Evolutionary conservation across 2,113 vertebrate species (phyloP).

Genomic region (Ochotona princeps): DNA sequence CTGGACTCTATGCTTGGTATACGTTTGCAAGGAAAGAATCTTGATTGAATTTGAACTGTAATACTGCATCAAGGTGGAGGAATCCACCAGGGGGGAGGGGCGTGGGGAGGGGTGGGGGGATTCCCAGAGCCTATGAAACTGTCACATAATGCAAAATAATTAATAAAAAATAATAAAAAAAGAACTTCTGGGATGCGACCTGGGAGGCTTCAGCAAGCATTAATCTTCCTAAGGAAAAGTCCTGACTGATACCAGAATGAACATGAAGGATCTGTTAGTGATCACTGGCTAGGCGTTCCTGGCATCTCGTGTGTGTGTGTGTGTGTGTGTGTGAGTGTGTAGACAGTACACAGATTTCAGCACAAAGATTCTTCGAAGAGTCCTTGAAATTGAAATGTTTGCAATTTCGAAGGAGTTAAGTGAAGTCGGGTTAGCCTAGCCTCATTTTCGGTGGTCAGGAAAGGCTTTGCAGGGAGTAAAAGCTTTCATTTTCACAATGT

Average conservation of each 20-base stretch:
- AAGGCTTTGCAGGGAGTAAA: constrained; percentile 53
- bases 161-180: too few species aligned
- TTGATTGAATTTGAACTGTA: too few species aligned
- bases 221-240: constrained; percentile 1
- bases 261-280: not conserved
- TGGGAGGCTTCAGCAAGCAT: constrained; percentile 2
- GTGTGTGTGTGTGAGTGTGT: not conserved
- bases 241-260: constrained; percentile 19
- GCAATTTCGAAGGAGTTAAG: constrained; percentile 50
- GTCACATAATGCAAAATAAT: too few species aligned
- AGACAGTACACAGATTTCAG: not conserved
- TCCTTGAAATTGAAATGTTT: constrained; percentile 67
- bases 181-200: not conserved
- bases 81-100: too few species aligned
- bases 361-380: not conserved
- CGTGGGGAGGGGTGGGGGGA: too few species aligned
- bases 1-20: too few species aligned
- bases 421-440: constrained; percentile 39
- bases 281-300: not conserved
- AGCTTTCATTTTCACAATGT: not conserved
- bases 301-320: not conserved
- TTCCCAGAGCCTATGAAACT: too few species aligned
- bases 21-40: too few species aligned
- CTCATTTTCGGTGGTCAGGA: constrained; percentile 50
- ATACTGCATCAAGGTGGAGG: too few species aligned